Evolutionary conservation across 2,113 vertebrate genomes (phyloP), one percentile per base, ranked within the genome.

Genomic region (Cathartes aura): DNA sequence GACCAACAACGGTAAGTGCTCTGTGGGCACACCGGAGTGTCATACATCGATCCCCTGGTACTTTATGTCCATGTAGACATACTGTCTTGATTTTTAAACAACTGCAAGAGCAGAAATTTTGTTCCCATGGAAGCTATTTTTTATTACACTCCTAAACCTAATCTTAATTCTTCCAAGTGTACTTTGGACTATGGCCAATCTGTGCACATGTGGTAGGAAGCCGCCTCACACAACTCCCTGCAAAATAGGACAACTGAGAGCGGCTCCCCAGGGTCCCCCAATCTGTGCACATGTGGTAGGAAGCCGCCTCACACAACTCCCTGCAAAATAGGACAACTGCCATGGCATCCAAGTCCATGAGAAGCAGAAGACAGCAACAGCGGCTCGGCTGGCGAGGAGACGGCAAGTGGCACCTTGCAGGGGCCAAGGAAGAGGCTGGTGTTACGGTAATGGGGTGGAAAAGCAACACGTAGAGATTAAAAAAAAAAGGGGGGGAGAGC

Each of bases 161-260:
- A 91, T 87, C 94, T 85, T 94, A 70, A 82, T 94, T 63, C 53
- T 74, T 90, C 74, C 95, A 91, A 96, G 87, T 88, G 71, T 96
- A 95, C 53, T 87, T 95, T 97, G 96, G 94, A 43, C 38, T 5
- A 1, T 10, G 59, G 93, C 96, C 97, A 96, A 32, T 8, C 47
- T 11, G 23, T 76, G 76, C 96, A 95, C 24, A 6, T 95, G 93
- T 62, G 82, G 92, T 93, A 67, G 82, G 95, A 96, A 94, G 47
- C 85, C 3, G 66, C 62, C 63, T 90, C 3, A 0, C 60, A 90
- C 55, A 45, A 32, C 72, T 94, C 68, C 5, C 36, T 64, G 78
- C 47, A 71, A 45, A 90, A 83, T 0, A 40, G 79, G 82, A 90
- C 70, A 71, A 36, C 2, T 2, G 27, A 67, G 81, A 45, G 67